phyloP scores from a whole-genome alignment of 23 tunicate genomes.

The Diplosoma virens region DNA sequence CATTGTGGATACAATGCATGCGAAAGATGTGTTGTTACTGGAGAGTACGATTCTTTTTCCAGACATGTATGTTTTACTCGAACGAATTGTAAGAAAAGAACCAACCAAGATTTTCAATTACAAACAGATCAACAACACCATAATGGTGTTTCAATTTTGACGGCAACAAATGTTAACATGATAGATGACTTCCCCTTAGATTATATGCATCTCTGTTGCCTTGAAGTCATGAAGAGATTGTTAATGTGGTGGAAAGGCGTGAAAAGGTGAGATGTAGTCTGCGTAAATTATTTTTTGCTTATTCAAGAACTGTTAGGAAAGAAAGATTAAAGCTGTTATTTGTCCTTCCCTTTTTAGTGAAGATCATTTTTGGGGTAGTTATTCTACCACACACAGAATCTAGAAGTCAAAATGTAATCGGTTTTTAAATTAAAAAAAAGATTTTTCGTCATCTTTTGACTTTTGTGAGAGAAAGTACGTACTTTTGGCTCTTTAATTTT shows the following conservation, averaged over 20 bases:
- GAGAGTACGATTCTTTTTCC: slow-evolving; percentile 9
- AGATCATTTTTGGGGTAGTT: no score
- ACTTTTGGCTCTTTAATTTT: no score
- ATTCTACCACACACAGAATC: no score
- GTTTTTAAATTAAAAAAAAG: no score
- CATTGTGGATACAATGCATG: slow-evolving; percentile 50
- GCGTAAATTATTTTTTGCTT: no score
- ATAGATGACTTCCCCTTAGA: slow-evolving; percentile 30
- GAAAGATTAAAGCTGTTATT: no score
- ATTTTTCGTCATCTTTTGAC: no score
- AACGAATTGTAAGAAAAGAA: slow-evolving; percentile 13
- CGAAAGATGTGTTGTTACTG: slow-evolving; percentile 37
- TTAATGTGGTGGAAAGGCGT: slow-evolving; percentile 55
- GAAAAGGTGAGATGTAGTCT: slow-evolving; percentile 30
- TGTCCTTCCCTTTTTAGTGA: no score
- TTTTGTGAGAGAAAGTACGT: no score
- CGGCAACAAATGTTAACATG: slow-evolving; percentile 31
- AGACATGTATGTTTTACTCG: slow-evolving; percentile 8
- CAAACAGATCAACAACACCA: slow-evolving; percentile 35
- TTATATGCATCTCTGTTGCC: slow-evolving; percentile 56
- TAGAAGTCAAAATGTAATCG: no score
- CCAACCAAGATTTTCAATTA: slow-evolving; percentile 7
- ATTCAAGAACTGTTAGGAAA: no score
- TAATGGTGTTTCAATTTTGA: slow-evolving; percentile 30
- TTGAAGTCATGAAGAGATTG: slow-evolving; percentile 44